Base-by-base conservation (phyloP, 2,113 vertebrate genomes). In the Brevimyrus niger region DNA sequence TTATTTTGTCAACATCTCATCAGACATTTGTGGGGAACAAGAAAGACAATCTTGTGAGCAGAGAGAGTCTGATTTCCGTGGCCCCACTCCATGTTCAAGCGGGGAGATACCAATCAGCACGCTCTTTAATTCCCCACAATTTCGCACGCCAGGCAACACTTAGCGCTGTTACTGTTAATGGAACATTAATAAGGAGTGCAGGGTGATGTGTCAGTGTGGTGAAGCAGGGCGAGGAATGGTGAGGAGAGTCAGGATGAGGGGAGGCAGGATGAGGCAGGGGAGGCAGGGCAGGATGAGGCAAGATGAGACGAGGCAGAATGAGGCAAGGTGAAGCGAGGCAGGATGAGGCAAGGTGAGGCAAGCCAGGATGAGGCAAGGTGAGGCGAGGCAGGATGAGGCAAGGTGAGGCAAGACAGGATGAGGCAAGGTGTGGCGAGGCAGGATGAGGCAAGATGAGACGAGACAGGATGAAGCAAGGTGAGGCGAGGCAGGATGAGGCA, bases 131-230 rank as follows among this genome's bases (percentile, higher is more conserved):
- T 87, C 58, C 90, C 84, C 51, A 53, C 88, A 51, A 89, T 91
- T 91, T 88, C 5, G 50, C 90, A 90, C 44, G 89, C 87, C 86
- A 86, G 87, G 87, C 87, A 91, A 89, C 58, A 84, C 89, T 85
- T n/a, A 88, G 73, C 48, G 53, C 38, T 76, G 82, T 91, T 91
- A 91, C 89, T 76, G 82, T 89, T 88, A 88, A 90, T 88, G 90
- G 89, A 82, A 86, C 90, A 91, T 88, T 91, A 88, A 91, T 88
- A 86, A 87, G 15, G 53, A 51, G 55, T 88, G 86, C 50, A 27
- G 55, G 61, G 80, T 91, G 31, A 27, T 2, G 27, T 35, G 82
- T 58, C 42, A 35, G 38, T 9, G 13, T 47, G 58, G 9, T 7
- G 42, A 65, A 11, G 58, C 21, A 1, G 17, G 50, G 50, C 1